These are phyloP conservation scores for Mandrillus leucophaeus DNA, from an alignment of 2,113 vertebrate species.

Conservation along the genomic window DNA sequence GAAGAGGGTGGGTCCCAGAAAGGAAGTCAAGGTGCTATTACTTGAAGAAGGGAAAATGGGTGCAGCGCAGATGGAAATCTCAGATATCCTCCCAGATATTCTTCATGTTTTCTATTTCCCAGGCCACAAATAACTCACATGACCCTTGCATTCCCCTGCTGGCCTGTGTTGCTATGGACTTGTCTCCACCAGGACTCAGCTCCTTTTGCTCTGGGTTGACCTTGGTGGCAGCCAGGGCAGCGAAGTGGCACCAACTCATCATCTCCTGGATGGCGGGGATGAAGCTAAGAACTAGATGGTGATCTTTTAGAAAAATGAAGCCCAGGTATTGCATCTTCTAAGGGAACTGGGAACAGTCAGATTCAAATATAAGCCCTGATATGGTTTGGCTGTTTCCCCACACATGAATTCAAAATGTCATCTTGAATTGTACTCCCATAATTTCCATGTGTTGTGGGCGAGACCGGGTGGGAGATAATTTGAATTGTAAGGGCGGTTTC, in stretches of 20 bases:
- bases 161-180: neutral
- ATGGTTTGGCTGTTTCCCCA: too few relatives aligned
- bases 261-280: accelerated
- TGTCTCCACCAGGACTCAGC: neutral
- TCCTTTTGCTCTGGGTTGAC: neutral
- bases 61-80: too few relatives aligned
- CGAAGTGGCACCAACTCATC: neutral
- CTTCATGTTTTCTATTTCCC: neutral
- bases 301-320: too few relatives aligned
- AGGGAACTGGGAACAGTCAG: neutral
- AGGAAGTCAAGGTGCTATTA: too few relatives aligned
- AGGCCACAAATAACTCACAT: neutral
- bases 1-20: too few relatives aligned
- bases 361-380: neutral
- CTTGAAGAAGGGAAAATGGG: accelerated
- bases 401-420: too few relatives aligned
- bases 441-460: too few relatives aligned
- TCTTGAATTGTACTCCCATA: too few relatives aligned
- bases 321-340: neutral
- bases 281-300: neutral
- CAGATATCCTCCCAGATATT: accelerated
- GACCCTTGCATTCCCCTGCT: neutral
- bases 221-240: neutral
- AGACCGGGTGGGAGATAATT: too few relatives aligned
- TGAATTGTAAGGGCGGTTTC: too few relatives aligned